Percentiles rank a stretch among this genome's conserved stretches.
phyloP scores from a whole-genome alignment of 2,888 invertebrate genomes.

The Aspidiotus rigidus region DNA sequence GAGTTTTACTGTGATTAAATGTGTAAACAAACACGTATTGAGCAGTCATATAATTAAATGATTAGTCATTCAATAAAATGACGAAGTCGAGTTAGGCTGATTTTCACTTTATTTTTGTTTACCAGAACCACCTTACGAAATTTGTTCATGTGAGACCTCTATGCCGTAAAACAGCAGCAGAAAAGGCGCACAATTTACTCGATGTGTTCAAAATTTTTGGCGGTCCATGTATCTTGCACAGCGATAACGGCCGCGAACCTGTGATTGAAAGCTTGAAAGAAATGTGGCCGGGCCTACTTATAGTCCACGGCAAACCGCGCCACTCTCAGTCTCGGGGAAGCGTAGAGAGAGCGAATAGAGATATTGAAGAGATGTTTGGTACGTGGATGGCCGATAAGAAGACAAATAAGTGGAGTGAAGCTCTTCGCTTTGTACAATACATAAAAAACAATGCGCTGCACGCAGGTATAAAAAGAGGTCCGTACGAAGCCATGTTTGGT shows the following conservation, averaged over 20 bases:
- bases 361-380: constrained; percentile 15
- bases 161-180: no score
- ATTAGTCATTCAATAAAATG: background rate
- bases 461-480: constrained; percentile 9
- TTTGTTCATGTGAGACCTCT: no score
- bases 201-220: no score
- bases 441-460: constrained; percentile 22
- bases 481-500: constrained; percentile 21
- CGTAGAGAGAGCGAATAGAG: constrained; percentile 5
- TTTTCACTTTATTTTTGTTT: no score
- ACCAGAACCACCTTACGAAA: no score
- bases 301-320: background rate
- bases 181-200: no score
- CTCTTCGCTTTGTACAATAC: constrained; percentile 9
- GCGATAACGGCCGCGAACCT: background rate
- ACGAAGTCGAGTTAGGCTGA: constrained; percentile 1
- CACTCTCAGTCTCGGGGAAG: constrained; percentile 35
- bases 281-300: background rate
- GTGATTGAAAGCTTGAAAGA: background rate
- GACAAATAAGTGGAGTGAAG: constrained; percentile 13
- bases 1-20: background rate
- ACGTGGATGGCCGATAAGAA: constrained; percentile 20
- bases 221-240: no score
- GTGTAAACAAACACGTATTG: background rate
- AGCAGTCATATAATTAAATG: background rate